Conservation (phyloP, 2,113 vertebrate species). For the Aphyosemion australe region DNA sequence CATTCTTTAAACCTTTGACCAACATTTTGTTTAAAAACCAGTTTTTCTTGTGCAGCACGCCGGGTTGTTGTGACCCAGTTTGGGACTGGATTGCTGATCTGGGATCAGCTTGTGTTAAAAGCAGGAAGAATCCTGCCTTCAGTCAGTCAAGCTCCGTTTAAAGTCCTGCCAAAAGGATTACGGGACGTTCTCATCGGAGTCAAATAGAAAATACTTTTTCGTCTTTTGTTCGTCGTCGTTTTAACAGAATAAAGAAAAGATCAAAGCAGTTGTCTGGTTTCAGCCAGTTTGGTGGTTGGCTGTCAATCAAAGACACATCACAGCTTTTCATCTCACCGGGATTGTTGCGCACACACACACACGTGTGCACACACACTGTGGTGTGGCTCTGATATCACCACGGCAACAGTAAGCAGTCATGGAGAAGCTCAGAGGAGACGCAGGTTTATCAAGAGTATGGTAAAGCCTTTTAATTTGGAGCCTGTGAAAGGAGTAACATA, state of each 20-base stretch:
- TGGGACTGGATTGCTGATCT: too few relatives aligned
- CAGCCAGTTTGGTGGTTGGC: slow-evolving; percentile 63
- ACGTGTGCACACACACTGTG: slow-evolving; percentile 55
- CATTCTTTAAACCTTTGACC: too few relatives aligned
- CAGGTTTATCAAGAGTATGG: slow-evolving; percentile 83
- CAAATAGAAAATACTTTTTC: slow-evolving; percentile 73
- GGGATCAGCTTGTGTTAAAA: background rate
- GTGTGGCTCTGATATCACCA: slow-evolving; percentile 42
- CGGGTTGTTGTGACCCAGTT: too few relatives aligned
- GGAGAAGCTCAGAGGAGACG: slow-evolving; percentile 85
- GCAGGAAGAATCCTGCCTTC: slow-evolving; percentile 60
- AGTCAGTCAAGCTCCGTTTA: slow-evolving; percentile 71
- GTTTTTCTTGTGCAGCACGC: too few relatives aligned
- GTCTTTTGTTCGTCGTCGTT: slow-evolving; percentile 60
- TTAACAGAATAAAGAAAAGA: slow-evolving; percentile 62
- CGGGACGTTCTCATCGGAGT: slow-evolving; percentile 63
- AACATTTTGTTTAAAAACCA: too few relatives aligned
- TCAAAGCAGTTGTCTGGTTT: slow-evolving; percentile 62
- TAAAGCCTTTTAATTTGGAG: slow-evolving; percentile 70
- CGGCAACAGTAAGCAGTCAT: slow-evolving; percentile 85
- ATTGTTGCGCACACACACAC: slow-evolving; percentile 71
- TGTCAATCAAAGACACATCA: slow-evolving; percentile 72
- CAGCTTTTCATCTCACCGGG: slow-evolving; percentile 70
- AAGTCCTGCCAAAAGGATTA: slow-evolving; percentile 68
- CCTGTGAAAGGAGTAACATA: slow-evolving; percentile 91